Evolutionary conservation across 2,113 vertebrate genomes (phyloP), one percentile per base, ranked within the genome.

Genomic region (Ciconia stormi): DNA sequence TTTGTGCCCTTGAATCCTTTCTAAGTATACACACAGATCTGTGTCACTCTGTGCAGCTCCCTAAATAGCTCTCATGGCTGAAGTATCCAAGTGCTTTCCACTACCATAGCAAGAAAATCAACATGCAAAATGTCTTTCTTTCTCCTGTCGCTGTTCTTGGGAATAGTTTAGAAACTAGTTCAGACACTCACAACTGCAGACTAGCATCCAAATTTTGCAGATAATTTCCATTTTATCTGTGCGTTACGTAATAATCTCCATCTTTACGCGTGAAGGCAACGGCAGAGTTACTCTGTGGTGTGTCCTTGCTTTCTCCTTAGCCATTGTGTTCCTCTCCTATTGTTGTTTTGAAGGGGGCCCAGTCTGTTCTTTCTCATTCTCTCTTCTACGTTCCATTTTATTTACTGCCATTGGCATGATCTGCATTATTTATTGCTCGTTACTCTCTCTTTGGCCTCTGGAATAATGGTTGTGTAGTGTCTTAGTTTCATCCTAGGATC

Each of bases 371-470:
- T 58, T 87, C 74, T 93, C 38, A 13, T 83, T 95, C 71, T 76
- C 4, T 91, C 52, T 83, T 79, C 80, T 65, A 11, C 4, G 11
- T 91, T 86, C 72, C 18, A 27, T 90, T 91, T 82, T 84, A 95
- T 95, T 95, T 95, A 93, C 78, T 93, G 74, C 82, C 46, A 70
- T 78, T 97, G 90, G 80, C 91, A 90, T 6, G 3, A 84, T 85
- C 71, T 96, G 27, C 63, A 58, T 94, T 96, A 82, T 88, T 95
- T 97, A 93, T 84, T 95, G 87, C 92, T 93, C 9, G 18, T 79
- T 87, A 89, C 63, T 90, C 55, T 80, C 47, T 90, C 67, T 96
- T 79, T 82, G 81, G 89, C 69, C 76, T 83, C 87, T 72, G 38
- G 63, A 96, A 80, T 84, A 94, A 93, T 86, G 71, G 55, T 38